A percentile compares a stretch with the other conserved stretches of the same genome.
phyloP scores from a whole-genome alignment of 2,797 vertebrate genomes.

The Parauchenoglanis punctatus region DNA sequence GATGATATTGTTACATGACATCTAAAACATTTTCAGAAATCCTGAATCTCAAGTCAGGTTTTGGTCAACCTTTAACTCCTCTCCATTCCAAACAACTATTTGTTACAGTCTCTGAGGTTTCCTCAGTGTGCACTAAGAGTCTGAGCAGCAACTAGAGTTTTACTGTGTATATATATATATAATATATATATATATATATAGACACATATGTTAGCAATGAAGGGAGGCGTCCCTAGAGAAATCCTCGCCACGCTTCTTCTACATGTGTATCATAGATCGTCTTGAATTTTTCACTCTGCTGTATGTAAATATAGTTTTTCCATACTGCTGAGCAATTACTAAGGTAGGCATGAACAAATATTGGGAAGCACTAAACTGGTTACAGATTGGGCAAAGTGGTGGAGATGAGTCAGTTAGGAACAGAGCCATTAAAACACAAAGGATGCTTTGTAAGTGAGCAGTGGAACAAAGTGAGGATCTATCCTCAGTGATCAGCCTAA shows the following conservation, averaged over 20 bases:
- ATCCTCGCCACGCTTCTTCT: conserved; percentile 27
- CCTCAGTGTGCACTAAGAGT: background rate
- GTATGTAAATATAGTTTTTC: conserved; percentile 50
- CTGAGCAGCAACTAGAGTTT: conserved; percentile 28
- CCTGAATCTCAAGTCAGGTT: background rate
- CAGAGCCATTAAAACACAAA: conserved; percentile 17
- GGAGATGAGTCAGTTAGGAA: conserved; percentile 22
- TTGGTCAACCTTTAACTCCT: background rate
- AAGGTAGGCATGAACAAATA: conserved; percentile 62
- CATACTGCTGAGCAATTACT: conserved; percentile 57
- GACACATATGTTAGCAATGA: conserved; percentile 32
- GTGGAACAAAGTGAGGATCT: conserved; percentile 6
- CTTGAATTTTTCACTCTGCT: conserved; percentile 34
- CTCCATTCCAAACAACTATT: background rate
- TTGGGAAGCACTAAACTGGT: conserved; percentile 61
- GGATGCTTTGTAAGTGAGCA: background rate
- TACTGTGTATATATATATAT: background rate
- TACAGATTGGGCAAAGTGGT: conserved; percentile 15
- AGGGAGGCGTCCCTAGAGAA: conserved; percentile 37
- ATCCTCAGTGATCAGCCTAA: background rate
- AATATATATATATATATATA: conserved; percentile 5
- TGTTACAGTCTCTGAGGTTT: conserved; percentile 4
- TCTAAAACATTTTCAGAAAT: background rate
- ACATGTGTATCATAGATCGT: conserved; percentile 5
- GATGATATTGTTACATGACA: background rate